Conservation (phyloP, 2,797 vertebrate species). For the Sternarchorhynchus goeldii region DNA sequence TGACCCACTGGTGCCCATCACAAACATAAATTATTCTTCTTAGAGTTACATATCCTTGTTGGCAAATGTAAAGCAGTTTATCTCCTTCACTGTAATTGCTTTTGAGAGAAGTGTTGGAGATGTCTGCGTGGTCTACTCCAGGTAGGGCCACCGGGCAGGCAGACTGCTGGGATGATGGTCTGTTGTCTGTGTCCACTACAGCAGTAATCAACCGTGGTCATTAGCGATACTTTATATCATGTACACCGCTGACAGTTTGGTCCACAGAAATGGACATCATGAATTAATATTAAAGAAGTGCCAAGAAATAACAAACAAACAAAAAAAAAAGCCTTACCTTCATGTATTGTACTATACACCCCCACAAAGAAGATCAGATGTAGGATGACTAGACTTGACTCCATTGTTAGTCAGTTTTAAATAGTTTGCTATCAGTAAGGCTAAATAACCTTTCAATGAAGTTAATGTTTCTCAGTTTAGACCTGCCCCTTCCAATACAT, state of each 20-base stretch:
- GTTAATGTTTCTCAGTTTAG: slow-evolving; percentile 36
- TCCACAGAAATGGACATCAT: not conserved
- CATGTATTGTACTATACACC: not conserved
- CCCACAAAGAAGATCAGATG: slow-evolving; percentile 24
- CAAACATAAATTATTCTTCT: slow-evolving; percentile 57
- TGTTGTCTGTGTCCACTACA: not conserved
- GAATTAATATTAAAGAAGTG: not conserved
- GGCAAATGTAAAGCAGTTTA: slow-evolving; percentile 56
- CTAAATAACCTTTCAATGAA: slow-evolving; percentile 3
- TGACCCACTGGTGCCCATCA: not conserved
- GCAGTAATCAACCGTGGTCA: not conserved
- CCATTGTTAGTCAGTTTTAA: slow-evolving; percentile 34
- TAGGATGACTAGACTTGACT: slow-evolving; percentile 27
- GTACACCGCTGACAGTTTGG: not conserved
- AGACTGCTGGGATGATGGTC: not conserved
- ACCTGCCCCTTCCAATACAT: not conserved
- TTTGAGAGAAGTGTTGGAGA: slow-evolving; percentile 42
- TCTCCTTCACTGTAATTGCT: slow-evolving; percentile 52
- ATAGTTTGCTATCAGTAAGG: not conserved
- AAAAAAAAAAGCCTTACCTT: slow-evolving; percentile 29
- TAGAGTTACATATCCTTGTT: slow-evolving; percentile 57
- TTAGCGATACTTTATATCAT: not conserved
- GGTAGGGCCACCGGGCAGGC: slow-evolving; percentile 48
- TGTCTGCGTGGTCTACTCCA: slow-evolving; percentile 46
- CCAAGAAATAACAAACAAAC: not conserved